Conservation (phyloP, 2,888 invertebrate species). For the Ophioninae sp. region DNA sequence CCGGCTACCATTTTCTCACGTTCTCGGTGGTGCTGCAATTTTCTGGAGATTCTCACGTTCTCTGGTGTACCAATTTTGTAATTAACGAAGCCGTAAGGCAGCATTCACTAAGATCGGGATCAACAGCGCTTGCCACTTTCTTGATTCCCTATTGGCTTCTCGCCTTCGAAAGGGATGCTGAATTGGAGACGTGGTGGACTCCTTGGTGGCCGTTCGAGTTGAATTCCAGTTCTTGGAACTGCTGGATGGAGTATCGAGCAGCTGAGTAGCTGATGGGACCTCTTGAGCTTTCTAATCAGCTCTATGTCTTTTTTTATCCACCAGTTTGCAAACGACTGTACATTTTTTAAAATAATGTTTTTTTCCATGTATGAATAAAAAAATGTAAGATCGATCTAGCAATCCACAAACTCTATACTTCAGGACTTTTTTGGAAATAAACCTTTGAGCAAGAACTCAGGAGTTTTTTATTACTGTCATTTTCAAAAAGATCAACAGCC, state of each 20-base stretch:
- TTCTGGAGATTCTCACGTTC: constrained; percentile 48
- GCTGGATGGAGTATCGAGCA: background rate
- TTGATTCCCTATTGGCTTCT: background rate
- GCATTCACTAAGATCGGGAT: background rate
- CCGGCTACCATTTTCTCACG: constrained; percentile 42
- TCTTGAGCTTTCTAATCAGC: background rate
- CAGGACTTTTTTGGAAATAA: too few species aligned
- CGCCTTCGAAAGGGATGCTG: background rate
- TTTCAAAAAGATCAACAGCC: too few species aligned
- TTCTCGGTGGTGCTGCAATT: constrained; percentile 36
- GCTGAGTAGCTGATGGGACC: background rate
- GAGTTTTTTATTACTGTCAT: too few species aligned
- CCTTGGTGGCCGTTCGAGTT: background rate
- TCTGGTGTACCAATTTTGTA: constrained; percentile 22
- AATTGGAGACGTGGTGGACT: background rate
- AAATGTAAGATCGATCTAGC: too few species aligned
- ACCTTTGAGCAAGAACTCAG: too few species aligned
- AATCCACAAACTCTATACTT: too few species aligned
- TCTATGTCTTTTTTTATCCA: background rate
- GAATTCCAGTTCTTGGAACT: background rate
- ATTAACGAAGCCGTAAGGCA: background rate
- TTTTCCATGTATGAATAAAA: too few species aligned
- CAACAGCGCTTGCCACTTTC: background rate
- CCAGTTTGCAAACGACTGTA: background rate
- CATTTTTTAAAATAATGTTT: too few species aligned